Evolutionary conservation across 2,888 invertebrate genomes (phyloP), one percentile per base, ranked within the genome.

Genomic region (Chironomus tentans): DNA sequence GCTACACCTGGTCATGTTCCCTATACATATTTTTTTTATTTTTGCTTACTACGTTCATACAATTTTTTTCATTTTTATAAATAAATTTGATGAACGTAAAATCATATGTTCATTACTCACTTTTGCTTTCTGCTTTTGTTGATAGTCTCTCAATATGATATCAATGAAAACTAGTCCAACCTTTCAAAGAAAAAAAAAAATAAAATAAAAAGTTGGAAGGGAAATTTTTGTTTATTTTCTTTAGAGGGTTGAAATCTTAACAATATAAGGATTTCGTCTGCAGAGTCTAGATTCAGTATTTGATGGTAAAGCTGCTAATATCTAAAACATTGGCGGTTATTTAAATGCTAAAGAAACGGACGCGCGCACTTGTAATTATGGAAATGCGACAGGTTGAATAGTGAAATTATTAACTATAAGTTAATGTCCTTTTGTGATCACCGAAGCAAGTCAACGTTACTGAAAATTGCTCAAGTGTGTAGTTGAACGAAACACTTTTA

Each of bases 341-440:
- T 56, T 15, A 7, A 18, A 56, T 18, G 15, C 7, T 3, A n/a
- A 50, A 50, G 5, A 4, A 50, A 50, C 50, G 50, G 13, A 18
- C 65, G 65, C 65, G 21, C 24, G 24, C 65, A 65, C 65, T 65
- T 65, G 65, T 65, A 65, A 65, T 65, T 65, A 65, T 65, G 22
- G 21, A 65, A 65, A 65, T 10, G 24, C 24, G 65, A 65, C 65
- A 65, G 65, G 65, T 65, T 65, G 65, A 65, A 65, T 24, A 13
- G 21, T 65, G 13, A 65, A 65, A 21, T 65, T 65, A 56, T 56
- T 18, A 56, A 56, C 56, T 56, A 15, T 7, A 56, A 65, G 65
- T 65, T 65, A 65, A 65, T 65, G 65, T 65, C 22, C 22, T 65
- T 65, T 13, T 13, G 65, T 65, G 62, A 62, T 24, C 65, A 65